Conservation (phyloP, 2,113 vertebrate genomes). For the Tyrannus savana region DNA sequence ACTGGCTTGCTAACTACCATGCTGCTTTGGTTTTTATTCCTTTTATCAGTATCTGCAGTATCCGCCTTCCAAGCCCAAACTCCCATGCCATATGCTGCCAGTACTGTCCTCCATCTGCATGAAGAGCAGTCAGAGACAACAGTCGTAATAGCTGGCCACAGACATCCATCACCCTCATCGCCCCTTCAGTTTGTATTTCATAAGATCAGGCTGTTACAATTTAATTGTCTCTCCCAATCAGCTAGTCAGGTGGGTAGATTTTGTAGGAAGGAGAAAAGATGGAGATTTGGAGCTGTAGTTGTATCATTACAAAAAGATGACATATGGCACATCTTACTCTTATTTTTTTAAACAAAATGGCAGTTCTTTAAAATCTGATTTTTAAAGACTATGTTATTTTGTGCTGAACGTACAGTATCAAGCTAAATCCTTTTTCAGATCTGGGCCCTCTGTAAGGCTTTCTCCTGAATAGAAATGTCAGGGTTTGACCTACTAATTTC, state of each 20-base stretch:
- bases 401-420: neutral
- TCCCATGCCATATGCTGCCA: neutral
- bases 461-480: neutral
- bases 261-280: neutral
- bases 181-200: constrained; percentile 53
- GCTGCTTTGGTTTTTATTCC: neutral
- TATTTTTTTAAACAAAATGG: neutral
- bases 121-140: neutral
- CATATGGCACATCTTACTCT: neutral
- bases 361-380: neutral
- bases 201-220: constrained; percentile 56
- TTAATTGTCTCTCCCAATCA: constrained; percentile 68
- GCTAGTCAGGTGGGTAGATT: neutral
- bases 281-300: neutral
- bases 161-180: constrained; percentile 5
- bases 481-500: constrained; percentile 21
- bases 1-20: neutral
- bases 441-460: neutral
- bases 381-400: neutral
- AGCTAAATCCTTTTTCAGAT: neutral
- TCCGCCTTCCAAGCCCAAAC: neutral
- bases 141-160: neutral
- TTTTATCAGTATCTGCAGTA: neutral
- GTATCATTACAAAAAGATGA: neutral
- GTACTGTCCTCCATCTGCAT: neutral